These are phyloP conservation scores for Diarsia rubi DNA, from an alignment of 2,888 invertebrate species.

Conservation along the genomic window DNA sequence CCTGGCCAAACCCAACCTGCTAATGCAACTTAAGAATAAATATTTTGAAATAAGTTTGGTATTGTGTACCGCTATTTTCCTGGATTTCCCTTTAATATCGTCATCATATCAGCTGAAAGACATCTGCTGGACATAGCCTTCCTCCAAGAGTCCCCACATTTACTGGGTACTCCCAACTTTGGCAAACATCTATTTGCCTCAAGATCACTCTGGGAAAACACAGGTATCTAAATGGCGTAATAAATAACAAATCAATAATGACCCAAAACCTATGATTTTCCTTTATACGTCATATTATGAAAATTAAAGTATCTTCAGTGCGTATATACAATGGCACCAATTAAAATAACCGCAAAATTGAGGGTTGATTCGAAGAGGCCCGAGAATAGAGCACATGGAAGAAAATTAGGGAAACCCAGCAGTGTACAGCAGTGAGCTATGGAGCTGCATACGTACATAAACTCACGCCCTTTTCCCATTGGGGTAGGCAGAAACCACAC, in stretches of 20 bases:
- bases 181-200: neutral
- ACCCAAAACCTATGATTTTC: neutral
- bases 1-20: too few species aligned
- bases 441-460: too few species aligned
- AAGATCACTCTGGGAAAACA: neutral
- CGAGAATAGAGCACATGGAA: too few species aligned
- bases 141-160: neutral
- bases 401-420: too few species aligned
- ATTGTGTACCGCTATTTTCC: neutral
- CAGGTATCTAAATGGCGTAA: constrained; percentile 2
- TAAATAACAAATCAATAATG: neutral
- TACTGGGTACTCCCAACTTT: neutral
- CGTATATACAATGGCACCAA: neutral
- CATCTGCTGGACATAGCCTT: neutral
- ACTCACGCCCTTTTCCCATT: too few species aligned
- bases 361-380: neutral
- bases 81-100: neutral
- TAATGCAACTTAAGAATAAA: neutral
- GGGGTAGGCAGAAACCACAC: too few species aligned
- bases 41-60: neutral
- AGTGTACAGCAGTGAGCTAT: too few species aligned
- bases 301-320: neutral
- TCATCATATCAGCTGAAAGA: neutral
- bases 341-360: neutral
- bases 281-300: neutral